A percentile compares a stretch with the other conserved stretches of the same genome.
Evolutionary conservation across 2,888 invertebrate species (phyloP).

Genomic region (Ophion slaviceki): DNA sequence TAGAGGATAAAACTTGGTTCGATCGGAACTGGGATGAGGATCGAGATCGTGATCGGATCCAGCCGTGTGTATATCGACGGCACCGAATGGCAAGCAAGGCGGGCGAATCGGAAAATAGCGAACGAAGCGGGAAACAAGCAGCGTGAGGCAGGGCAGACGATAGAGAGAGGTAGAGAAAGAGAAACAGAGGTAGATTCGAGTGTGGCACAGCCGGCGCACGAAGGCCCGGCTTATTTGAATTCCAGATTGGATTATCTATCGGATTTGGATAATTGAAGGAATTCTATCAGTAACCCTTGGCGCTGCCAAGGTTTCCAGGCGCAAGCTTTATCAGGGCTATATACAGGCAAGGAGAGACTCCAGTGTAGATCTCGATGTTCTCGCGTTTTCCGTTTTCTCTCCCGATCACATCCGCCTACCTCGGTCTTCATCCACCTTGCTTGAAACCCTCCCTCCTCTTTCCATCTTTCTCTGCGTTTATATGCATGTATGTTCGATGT

Average conservation of each 20-base stretch:
- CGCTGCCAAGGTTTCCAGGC: constrained; percentile 58
- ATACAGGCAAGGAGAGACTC: constrained; percentile 10
- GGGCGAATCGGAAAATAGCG: constrained; percentile 38
- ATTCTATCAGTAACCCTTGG: constrained; percentile 77
- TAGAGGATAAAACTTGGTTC: constrained; percentile 56
- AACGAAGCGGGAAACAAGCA: constrained; percentile 22
- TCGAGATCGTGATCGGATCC: constrained; percentile 60
- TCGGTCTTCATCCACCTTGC: constrained; percentile 28
- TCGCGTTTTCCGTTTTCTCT: constrained; percentile 54
- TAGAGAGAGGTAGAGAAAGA: constrained; percentile 9
- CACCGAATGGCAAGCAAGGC: constrained; percentile 59
- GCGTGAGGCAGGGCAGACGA: background rate
- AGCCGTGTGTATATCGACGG: constrained; percentile 66
- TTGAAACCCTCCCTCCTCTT: background rate
- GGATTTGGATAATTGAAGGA: constrained; percentile 79
- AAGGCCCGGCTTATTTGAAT: constrained; percentile 77
- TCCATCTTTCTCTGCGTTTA: background rate
- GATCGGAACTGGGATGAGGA: constrained; percentile 56
- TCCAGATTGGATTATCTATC: constrained; percentile 81
- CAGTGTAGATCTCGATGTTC: constrained; percentile 51
- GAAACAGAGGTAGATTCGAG: constrained; percentile 43
- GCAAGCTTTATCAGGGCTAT: constrained; percentile 60
- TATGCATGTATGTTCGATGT: constrained; percentile 24
- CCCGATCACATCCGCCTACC: constrained; percentile 45
- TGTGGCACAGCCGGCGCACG: constrained; percentile 56